Evolutionary conservation across 2,888 invertebrate genomes (phyloP), one percentile per base, ranked within the genome.

Genomic region (Mellilla xanthometata): DNA sequence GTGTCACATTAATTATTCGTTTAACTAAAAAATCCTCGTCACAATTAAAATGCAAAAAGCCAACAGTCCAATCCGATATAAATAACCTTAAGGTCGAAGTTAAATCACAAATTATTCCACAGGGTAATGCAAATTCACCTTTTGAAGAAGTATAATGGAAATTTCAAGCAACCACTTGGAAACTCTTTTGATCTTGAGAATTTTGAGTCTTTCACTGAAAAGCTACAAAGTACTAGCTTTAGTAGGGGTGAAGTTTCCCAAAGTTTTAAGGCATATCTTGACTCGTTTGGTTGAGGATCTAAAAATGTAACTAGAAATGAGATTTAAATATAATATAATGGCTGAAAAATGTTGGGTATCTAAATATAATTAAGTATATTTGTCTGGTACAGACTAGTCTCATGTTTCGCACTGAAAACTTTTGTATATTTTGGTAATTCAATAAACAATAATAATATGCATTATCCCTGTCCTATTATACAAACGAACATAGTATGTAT

Each of bases 161-260:
- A 84, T 76, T 84, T 83, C 69, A 67, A 70, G 70, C 72, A 81
- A 81, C 81, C 79, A 72, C 78, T 79, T 69, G 74, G 67, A 77
- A 80, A 76, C 68, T 69, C 79, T 76, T 84, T 85, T 84, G 81
- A 81, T 84, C 80, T 78, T 74, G 66, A 68, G 69, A 76, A 76
- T 79, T 78, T 76, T 65, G 65, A 70, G 79, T 71, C 70, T 68
- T 66, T 72, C 57, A 60, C 65, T 61, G 64, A 72, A 76, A 73
- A 68, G 65, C 65, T 66, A 60, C 68, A 60, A 62, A 67, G 56
- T 61, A 57, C 54, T 19, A 19, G 15, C 15, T 19, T 19, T 19
- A 19, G 32, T 35, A 9, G 32, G 47, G 33, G 32, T 39, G 40
- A 47, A 54, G 38, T 54, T 65, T 56, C 52, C 52, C 58, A 58